Conservation (phyloP, 2,113 vertebrate species). For the Osmerus eperlanus region DNA sequence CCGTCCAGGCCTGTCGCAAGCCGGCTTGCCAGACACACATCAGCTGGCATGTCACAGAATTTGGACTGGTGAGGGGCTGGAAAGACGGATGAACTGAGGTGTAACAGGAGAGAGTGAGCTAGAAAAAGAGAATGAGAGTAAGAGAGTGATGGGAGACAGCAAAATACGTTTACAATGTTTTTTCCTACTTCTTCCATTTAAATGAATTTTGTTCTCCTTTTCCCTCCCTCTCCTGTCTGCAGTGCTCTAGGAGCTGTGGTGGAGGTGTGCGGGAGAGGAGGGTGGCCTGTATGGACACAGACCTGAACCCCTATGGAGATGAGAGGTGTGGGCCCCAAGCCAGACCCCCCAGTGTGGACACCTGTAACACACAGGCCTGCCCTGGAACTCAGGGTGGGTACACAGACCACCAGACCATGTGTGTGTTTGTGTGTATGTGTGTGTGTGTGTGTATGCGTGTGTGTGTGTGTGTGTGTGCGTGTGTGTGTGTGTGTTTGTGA, state of each 20-base stretch:
- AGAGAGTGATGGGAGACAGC: background rate
- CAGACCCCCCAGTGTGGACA: slow-evolving; percentile 72
- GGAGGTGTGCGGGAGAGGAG: slow-evolving; percentile 79
- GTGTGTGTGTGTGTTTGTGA: background rate
- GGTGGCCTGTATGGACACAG: slow-evolving; percentile 75
- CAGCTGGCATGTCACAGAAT: slow-evolving; percentile 73
- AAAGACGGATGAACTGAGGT: background rate
- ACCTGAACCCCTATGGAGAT: slow-evolving; percentile 70
- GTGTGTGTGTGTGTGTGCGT: background rate
- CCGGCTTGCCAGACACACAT: slow-evolving; percentile 73
- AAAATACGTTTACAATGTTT: background rate
- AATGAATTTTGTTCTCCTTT: background rate
- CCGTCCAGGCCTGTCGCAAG: slow-evolving; percentile 72
- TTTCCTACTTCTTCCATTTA: background rate
- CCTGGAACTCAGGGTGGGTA: slow-evolving; percentile 77
- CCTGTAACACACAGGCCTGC: slow-evolving; percentile 84
- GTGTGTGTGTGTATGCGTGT: background rate
- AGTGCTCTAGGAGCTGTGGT: slow-evolving; percentile 87
- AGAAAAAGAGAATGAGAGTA: background rate
- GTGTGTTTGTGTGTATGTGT: slow-evolving; percentile 3
- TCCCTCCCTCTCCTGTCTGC: slow-evolving; percentile 18
- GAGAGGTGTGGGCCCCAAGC: slow-evolving; percentile 66
- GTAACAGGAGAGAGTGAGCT: background rate
- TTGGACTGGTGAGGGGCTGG: slow-evolving; percentile 50
- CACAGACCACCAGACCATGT: background rate